Base-by-base conservation (phyloP, 1,140 invertebrate genomes). In the Hyles euphorbiae region DNA sequence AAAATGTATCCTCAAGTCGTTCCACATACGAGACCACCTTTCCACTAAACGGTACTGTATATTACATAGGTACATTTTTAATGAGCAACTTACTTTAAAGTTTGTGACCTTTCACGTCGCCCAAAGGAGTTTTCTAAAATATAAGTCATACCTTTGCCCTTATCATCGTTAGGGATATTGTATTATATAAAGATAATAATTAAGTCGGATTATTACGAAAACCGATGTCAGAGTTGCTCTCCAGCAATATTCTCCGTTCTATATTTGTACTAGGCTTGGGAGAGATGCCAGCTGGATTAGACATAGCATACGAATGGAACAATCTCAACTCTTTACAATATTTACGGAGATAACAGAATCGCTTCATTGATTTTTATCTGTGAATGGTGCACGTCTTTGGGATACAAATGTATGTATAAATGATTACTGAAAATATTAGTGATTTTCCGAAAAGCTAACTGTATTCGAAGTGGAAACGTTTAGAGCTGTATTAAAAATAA, bases 181-280 rank as follows among this genome's bases (percentile, higher is more conserved):
- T 22, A 40, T 40, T 40, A 40, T 2, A 40, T 40, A 5, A 40
- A 8, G 8, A 8, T 40, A 40, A 40, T 8, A 40, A 40, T 3
- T 52, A 9, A 9, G 10, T 22, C 43, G 9, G 64, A 55, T 58
- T 76, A 60, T 70, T 67, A 65, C 58, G 61, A 68, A 58, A 68
- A 60, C 60, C 69, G 72, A 70, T 72, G 65, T 67, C 68, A 78
- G 65, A 68, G 51, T 61, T 64, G 65, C 64, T 70, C 68, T 79
- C 65, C 74, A 78, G 70, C 67, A 72, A 76, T 71, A 78, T 72
- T 74, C 63, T 68, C 58, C 40, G 65, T 72, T 70, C 70, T 81
- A 79, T 74, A 79, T 79, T 74, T 79, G 76, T 59, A 60, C 68
- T 70, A 66, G 59, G 63, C 62, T 72, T 70, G 78, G 78, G 78